A percentile compares a stretch with the other conserved stretches of the same genome.
Evolutionary conservation across 2,797 vertebrate genomes (phyloP).

Genomic region (Sebastes taczanowskii): DNA sequence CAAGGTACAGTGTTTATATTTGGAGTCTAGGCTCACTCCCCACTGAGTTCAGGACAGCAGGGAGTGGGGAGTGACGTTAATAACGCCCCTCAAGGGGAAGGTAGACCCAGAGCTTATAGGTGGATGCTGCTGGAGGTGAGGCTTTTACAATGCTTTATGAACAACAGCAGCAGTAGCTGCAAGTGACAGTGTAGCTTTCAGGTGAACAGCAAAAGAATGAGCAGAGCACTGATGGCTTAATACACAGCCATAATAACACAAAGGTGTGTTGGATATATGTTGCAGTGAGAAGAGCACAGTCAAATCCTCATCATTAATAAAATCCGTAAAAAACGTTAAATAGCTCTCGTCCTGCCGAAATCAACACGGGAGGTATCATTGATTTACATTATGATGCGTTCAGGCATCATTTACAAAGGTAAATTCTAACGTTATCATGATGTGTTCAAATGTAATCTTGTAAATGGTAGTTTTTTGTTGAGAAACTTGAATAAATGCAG

Average conservation of each 20-base stretch:
- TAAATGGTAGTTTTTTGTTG: too few species aligned
- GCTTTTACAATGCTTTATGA: background rate
- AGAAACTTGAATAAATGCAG: too few species aligned
- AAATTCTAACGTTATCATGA: too few species aligned
- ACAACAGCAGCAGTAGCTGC: background rate
- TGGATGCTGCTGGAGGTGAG: background rate
- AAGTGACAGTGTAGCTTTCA: background rate
- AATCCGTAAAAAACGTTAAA: too few species aligned
- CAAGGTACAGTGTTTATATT: background rate
- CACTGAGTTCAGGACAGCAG: background rate
- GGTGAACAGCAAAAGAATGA: background rate
- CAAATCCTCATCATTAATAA: background rate
- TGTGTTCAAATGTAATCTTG: too few species aligned
- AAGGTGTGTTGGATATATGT: too few species aligned
- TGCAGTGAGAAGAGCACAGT: background rate
- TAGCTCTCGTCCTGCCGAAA: too few species aligned
- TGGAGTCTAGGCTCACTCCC: background rate
- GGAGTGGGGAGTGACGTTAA: background rate
- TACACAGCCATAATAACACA: background rate
- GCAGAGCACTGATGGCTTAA: background rate
- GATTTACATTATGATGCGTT: too few species aligned
- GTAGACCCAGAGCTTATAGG: background rate
- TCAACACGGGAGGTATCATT: too few species aligned
- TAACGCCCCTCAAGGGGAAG: background rate
- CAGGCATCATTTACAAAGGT: rapidly evolving